Evolutionary conservation across 2,113 vertebrate species (phyloP).

Genomic region (Notothenia coriiceps): DNA sequence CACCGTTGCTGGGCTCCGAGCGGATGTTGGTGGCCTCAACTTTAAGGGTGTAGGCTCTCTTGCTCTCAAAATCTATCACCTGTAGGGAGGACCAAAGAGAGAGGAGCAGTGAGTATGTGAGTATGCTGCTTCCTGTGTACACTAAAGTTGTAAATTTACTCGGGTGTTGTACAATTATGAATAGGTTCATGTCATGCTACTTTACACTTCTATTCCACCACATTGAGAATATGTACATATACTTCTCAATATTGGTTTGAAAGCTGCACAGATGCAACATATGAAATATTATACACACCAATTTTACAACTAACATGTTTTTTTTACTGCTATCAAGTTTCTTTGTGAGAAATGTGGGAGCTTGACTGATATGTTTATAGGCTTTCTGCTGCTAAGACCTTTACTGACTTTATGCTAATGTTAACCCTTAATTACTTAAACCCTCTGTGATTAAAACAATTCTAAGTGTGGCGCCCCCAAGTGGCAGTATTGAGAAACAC

Average conservation of each 20-base stretch:
- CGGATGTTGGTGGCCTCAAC: slow-evolving; percentile 94
- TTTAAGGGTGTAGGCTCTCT: slow-evolving; percentile 92
- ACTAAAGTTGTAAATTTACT: background rate
- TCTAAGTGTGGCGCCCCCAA: background rate
- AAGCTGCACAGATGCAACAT: background rate
- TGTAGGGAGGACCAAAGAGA: slow-evolving; percentile 76
- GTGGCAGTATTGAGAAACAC: background rate
- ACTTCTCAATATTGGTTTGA: background rate
- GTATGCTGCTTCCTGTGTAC: no score
- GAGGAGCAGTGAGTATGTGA: background rate
- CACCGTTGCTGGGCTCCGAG: slow-evolving; percentile 87
- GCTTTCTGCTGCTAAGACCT: background rate
- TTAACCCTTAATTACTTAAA: background rate
- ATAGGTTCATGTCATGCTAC: background rate
- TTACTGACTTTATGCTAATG: background rate
- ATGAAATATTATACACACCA: background rate
- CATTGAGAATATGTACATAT: background rate
- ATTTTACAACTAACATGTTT: background rate
- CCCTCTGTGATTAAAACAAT: background rate
- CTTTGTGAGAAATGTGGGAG: background rate
- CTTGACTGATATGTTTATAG: no score
- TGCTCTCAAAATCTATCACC: slow-evolving; percentile 95
- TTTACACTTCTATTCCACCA: background rate
- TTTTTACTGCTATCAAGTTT: background rate
- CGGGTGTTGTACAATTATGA: background rate